A percentile compares a stretch with the other conserved stretches of the same genome.
Conservation (phyloP, 2,113 vertebrate species). For the Bettongia penicillata region DNA sequence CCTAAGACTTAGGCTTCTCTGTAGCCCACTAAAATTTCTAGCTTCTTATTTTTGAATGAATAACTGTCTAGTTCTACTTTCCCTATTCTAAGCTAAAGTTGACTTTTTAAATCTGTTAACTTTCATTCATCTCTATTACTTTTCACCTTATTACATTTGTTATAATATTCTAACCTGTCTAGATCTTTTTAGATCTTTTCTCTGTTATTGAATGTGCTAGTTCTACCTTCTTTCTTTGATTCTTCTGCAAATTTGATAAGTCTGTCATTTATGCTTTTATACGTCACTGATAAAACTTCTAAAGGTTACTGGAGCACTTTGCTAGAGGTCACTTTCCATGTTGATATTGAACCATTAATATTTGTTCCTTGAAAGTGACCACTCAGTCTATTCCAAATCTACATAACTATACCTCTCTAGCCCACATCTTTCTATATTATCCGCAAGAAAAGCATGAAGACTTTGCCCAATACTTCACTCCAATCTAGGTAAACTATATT, state of each 20-base stretch:
- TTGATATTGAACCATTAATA: background rate
- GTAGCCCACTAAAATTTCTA: background rate
- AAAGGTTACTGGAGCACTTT: background rate
- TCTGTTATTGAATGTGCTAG: background rate
- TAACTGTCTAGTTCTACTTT: background rate
- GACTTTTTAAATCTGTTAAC: background rate
- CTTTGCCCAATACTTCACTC: background rate
- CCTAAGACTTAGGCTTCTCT: background rate
- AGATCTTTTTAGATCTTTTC: background rate
- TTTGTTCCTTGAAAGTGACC: background rate
- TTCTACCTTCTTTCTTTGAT: background rate
- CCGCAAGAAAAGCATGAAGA: background rate
- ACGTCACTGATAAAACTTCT: background rate
- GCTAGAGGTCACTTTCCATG: background rate
- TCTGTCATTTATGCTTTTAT: background rate
- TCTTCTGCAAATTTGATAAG: background rate
- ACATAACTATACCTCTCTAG: background rate
- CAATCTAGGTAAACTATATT: background rate
- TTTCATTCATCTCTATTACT: background rate
- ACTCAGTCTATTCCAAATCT: background rate
- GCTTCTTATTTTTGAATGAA: background rate
- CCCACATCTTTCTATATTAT: background rate
- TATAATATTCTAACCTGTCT: background rate
- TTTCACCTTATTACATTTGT: background rate
- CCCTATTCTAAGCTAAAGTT: background rate